These are phyloP conservation scores for Chamaetylas fuelleborni DNA, from an alignment of 2,113 vertebrate genomes.

Conservation along the genomic window DNA sequence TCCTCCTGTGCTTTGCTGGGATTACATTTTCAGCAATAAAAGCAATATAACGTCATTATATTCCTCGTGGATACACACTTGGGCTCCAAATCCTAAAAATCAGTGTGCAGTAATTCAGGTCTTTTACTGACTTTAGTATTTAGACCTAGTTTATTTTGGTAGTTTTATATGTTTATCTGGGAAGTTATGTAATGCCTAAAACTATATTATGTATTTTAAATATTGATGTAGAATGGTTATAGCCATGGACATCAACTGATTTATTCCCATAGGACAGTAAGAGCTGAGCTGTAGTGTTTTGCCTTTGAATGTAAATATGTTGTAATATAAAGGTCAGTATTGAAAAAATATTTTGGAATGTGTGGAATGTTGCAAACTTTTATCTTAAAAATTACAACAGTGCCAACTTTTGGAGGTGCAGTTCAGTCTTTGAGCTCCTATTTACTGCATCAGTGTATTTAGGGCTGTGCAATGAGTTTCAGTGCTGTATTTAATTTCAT, in stretches of 20 bases:
- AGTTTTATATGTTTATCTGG: slow-evolving; percentile 51
- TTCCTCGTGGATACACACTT: slow-evolving; percentile 75
- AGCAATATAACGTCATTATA: slow-evolving; percentile 85
- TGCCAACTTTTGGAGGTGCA: slow-evolving; percentile 50
- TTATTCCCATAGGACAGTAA: slow-evolving; percentile 78
- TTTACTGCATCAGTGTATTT: slow-evolving; percentile 29
- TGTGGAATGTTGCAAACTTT: slow-evolving; percentile 10
- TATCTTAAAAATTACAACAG: slow-evolving; percentile 40
- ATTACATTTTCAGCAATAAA: slow-evolving; percentile 85
- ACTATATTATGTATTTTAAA: slow-evolving; percentile 63
- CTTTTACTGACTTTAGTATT: slow-evolving; percentile 66
- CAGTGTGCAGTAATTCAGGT: slow-evolving; percentile 69
- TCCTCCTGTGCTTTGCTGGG: slow-evolving; percentile 82
- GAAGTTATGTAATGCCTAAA: slow-evolving; percentile 42
- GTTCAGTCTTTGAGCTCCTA: neutral
- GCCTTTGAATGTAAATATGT: slow-evolving; percentile 73
- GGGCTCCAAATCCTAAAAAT: slow-evolving; percentile 70
- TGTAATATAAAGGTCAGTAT: slow-evolving; percentile 55
- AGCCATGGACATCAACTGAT: slow-evolving; percentile 70
- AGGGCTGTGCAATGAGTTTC: slow-evolving; percentile 51
- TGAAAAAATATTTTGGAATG: slow-evolving; percentile 69
- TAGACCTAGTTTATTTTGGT: slow-evolving; percentile 72
- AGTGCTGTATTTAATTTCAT: slow-evolving; percentile 65
- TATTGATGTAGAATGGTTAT: slow-evolving; percentile 66
- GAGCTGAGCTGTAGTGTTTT: slow-evolving; percentile 70